Conservation (phyloP, 2,797 vertebrate species). For the Enteromius viviparus region DNA sequence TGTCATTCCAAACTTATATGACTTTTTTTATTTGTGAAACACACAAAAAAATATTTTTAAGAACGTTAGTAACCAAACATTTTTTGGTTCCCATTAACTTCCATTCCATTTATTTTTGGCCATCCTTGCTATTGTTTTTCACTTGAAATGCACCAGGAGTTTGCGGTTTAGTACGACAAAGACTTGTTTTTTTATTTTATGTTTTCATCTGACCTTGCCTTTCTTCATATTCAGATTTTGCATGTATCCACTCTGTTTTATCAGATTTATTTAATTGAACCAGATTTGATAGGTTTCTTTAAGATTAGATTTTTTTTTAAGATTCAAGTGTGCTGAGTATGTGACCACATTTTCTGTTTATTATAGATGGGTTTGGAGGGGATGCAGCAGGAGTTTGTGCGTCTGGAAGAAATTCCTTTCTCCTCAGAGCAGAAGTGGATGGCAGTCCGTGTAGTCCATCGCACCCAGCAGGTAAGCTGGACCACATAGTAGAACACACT, state of each 20-base stretch:
- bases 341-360: slow-evolving; percentile 9
- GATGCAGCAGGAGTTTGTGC: slow-evolving; percentile 89
- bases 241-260: background rate
- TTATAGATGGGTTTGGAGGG: slow-evolving; percentile 90
- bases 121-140: background rate
- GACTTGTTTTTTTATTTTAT: too few relatives aligned
- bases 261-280: background rate
- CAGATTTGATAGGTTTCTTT: background rate
- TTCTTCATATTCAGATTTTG: background rate
- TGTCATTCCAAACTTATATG: background rate
- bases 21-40: background rate
- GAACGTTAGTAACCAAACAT: background rate
- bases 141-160: background rate
- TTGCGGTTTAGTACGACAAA: background rate
- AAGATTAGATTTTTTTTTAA: background rate
- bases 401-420: slow-evolving; percentile 91
- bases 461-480: slow-evolving; percentile 83
- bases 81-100: background rate
- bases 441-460: slow-evolving; percentile 92
- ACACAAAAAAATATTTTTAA: background rate
- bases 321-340: background rate
- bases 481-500: background rate
- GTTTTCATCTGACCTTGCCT: background rate
- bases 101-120: background rate
- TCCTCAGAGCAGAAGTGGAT: slow-evolving; percentile 98